A percentile compares a stretch with the other conserved stretches of the same genome.
These are phyloP conservation scores for Neolamprologus brichardi DNA, from an alignment of 2,113 vertebrate genomes.

Conservation along the genomic window DNA sequence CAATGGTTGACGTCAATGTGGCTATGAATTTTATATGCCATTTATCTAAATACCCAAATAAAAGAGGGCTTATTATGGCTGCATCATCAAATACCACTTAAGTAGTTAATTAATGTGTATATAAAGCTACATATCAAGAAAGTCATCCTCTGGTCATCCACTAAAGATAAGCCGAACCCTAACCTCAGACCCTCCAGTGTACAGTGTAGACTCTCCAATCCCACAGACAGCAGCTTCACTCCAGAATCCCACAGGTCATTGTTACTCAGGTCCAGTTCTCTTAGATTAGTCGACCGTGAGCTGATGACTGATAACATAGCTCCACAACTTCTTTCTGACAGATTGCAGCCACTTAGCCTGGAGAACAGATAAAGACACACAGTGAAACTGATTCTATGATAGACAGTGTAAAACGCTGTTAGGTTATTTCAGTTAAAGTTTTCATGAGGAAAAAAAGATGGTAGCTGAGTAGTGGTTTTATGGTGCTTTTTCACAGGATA, in stretches of 20 bases:
- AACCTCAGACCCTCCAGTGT: background rate
- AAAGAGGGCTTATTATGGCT: background rate
- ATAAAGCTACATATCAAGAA: background rate
- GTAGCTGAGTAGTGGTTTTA: fast-evolving
- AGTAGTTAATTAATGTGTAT: background rate
- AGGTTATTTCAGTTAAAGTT: background rate
- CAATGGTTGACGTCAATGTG: background rate
- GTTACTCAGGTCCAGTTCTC: background rate
- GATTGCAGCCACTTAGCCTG: background rate
- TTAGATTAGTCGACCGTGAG: background rate
- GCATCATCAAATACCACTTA: background rate
- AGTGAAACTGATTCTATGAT: background rate
- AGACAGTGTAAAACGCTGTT: background rate
- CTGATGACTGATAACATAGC: background rate
- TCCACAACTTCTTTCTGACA: background rate
- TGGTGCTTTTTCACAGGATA: background rate
- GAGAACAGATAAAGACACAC: background rate
- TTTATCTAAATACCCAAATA: background rate
- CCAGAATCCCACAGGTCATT: background rate
- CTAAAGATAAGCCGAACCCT: fast-evolving
- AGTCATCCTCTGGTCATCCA: fast-evolving
- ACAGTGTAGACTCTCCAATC: background rate
- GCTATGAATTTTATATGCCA: background rate
- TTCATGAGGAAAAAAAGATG: fast-evolving
- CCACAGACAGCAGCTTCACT: background rate